These are phyloP conservation scores for Zhuqinia jingwanae DNA, from an alignment of 2,888 invertebrate genomes.

Conservation along the genomic window DNA sequence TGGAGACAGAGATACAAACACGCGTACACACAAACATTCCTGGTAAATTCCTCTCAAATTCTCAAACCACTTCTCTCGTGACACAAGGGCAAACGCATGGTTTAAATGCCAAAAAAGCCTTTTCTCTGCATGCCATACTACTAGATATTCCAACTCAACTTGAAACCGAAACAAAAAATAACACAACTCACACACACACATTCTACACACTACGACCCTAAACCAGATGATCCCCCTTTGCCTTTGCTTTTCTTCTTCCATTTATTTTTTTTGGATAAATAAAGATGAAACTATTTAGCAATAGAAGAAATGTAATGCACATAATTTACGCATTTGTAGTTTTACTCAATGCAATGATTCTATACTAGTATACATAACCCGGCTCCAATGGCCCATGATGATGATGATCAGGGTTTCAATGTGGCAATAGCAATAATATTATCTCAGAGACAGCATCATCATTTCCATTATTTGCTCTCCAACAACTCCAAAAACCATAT, in stretches of 20 bases:
- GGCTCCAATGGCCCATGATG: slow-evolving; percentile 52
- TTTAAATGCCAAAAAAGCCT: slow-evolving; percentile 64
- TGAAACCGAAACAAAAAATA: neutral
- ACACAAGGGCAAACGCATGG: slow-evolving; percentile 53
- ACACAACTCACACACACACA: neutral
- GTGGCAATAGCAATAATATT: slow-evolving; percentile 55
- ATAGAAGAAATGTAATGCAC: slow-evolving; percentile 50
- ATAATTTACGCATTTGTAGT: slow-evolving; percentile 69
- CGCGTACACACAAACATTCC: no score
- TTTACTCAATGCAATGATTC: slow-evolving; percentile 70
- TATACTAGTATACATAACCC: slow-evolving; percentile 41
- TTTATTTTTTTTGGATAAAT: slow-evolving; percentile 17
- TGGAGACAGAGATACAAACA: no score
- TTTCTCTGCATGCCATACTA: no score
- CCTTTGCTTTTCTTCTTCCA: no score
- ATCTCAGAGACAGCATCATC: slow-evolving; percentile 55
- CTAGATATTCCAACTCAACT: neutral
- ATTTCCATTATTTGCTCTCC: slow-evolving; percentile 39
- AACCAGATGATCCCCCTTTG: slow-evolving; percentile 41
- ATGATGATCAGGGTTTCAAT: slow-evolving; percentile 52
- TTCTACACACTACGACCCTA: neutral
- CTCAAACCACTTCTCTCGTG: slow-evolving; percentile 50
- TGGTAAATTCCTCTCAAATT: slow-evolving; percentile 39
- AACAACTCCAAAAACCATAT: no score
- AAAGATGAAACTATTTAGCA: slow-evolving; percentile 2